phyloP scores from a whole-genome alignment of 2,888 invertebrate species.

The Acleris literana region DNA sequence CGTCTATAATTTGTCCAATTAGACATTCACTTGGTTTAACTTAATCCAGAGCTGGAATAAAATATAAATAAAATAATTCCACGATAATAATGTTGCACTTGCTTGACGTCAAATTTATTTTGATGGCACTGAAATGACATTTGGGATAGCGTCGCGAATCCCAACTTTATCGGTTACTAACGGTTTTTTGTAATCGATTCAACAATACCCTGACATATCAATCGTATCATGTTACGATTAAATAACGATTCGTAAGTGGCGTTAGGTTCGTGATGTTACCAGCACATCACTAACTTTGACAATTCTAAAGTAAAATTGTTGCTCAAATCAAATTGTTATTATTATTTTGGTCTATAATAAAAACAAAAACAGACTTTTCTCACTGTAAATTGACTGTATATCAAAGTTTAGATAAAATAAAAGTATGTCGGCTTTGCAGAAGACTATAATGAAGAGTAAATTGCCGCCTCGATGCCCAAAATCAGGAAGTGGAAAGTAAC shows the following conservation, averaged over 20 bases:
- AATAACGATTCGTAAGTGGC: not conserved
- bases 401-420: conserved; percentile 1
- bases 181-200: not conserved
- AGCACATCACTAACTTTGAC: conserved; percentile 27
- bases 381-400: conserved; percentile 12
- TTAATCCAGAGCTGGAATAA: not conserved
- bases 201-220: not conserved
- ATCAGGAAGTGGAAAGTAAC: conserved; percentile 66
- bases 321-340: conserved; percentile 13
- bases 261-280: no score
- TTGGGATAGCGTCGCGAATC: not conserved
- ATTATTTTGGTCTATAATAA: conserved; percentile 19
- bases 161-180: not conserved
- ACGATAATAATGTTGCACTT: not conserved
- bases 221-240: not conserved
- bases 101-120: conserved; percentile 20
- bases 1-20: not conserved
- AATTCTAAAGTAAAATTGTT: conserved; percentile 17
- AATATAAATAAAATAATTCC: not conserved
- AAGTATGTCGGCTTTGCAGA: conserved; percentile 87
- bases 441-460: conserved; percentile 86
- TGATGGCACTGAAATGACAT: conserved; percentile 5
- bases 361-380: conserved; percentile 16
- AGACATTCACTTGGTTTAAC: not conserved
- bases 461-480: conserved; percentile 84